Base-by-base conservation (phyloP, 64 coral and sea anemone species). In the Hydrozoanthus tunicans region DNA sequence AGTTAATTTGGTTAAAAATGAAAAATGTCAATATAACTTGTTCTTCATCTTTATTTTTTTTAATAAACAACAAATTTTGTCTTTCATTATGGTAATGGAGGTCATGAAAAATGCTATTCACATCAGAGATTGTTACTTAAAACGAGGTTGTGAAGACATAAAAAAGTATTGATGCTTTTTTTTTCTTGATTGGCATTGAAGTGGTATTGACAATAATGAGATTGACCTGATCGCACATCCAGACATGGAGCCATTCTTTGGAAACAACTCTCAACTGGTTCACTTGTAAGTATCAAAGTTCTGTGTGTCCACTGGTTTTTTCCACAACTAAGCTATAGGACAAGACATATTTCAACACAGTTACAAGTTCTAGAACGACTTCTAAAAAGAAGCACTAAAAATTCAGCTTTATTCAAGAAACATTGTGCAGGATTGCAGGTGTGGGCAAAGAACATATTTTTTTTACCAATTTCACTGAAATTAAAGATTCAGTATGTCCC, bases 141-240 rank as follows among this genome's bases (percentile, higher is more conserved):
- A 43, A 43, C 2, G 32, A 43, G 32, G 32, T 43, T 52, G 24
- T 79, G 10, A 9, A 27, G 56, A 9, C 23, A 70, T 72, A 58
- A 7, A 73, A 43, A 56, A 86, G 9, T 12, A 58, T 7, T 73
- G 26, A 74, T 79, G 10, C 26, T 10, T 56, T 73, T 71, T 67
- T 12, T 23, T 62, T 70, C 15, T 65, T 65, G 8, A 56, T 71
- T 60, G 25, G 53, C 62, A 4, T 92, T 90, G 23, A 59, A 97
- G 95, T 79, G 93, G 92, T 12, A 93, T 91, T 13, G 95, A 97
- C 20, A 54, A 91, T 32, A 97, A 97, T 26, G 23, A 94, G 81
- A 97, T 97, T 81, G 85, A 88, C 25, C 53, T 69, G 80, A 94
- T 97, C 10, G 86, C 95, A 8, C 88, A 89, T 79, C 95, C 95